Evolutionary conservation across 2,113 vertebrate species (phyloP).

Genomic region (Epinephelus cyanopodus): DNA sequence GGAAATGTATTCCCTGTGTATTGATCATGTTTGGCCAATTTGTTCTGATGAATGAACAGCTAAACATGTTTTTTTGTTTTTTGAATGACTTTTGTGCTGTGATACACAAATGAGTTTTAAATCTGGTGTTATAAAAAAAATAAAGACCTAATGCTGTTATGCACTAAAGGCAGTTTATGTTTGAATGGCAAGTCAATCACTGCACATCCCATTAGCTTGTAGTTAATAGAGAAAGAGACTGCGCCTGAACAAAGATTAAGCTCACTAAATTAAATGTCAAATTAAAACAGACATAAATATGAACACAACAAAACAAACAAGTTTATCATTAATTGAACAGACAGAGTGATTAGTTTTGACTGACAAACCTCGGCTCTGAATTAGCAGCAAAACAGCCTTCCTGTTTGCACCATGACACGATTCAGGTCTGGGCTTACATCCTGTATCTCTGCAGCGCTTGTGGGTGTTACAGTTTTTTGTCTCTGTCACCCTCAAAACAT

Average conservation of each 20-base stretch:
- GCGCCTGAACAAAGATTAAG: slow-evolving; percentile 4
- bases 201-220: background rate
- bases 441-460: background rate
- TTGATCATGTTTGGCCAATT: background rate
- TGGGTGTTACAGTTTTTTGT: background rate
- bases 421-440: background rate
- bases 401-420: background rate
- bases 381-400: background rate
- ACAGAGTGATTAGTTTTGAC: background rate
- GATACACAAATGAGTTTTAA: background rate
- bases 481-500: slow-evolving; percentile 49
- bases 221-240: background rate
- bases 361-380: background rate
- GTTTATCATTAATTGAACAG: background rate
- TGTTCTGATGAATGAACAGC: background rate
- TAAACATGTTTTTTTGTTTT: background rate
- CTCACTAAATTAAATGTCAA: slow-evolving; percentile 8
- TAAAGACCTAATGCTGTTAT: background rate
- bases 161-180: background rate
- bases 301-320: background rate
- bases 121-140: background rate
- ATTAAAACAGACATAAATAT: background rate
- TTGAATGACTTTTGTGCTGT: background rate
- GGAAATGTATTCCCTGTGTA: too few species aligned
- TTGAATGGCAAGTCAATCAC: background rate